A percentile compares a stretch with the other conserved stretches of the same genome.
Conservation (phyloP, 2,888 invertebrate species). For the Mythimna vitellina region DNA sequence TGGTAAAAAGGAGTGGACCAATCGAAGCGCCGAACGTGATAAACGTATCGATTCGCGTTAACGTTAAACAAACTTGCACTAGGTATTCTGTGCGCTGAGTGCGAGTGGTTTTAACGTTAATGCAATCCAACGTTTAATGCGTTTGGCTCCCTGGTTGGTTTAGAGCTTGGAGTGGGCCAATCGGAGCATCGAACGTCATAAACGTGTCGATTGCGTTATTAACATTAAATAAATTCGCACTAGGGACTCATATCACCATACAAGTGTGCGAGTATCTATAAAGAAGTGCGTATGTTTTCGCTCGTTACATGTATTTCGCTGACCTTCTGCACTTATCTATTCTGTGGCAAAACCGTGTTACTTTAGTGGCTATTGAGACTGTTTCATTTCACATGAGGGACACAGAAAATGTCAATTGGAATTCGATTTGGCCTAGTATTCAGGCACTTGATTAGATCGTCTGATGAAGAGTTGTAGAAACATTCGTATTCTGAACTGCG, state of each 20-base stretch:
- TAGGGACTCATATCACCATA: not conserved
- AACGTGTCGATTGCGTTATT: no score
- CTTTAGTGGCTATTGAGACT: slow-evolving; percentile 22
- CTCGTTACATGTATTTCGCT: not conserved
- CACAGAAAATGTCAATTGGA: slow-evolving; percentile 51
- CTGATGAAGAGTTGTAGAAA: slow-evolving; percentile 26
- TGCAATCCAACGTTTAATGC: no score
- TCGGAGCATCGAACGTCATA: no score
- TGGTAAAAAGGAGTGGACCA: no score
- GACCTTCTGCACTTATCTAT: not conserved
- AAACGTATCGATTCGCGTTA: no score
- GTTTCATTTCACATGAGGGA: slow-evolving; percentile 30
- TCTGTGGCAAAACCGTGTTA: slow-evolving; percentile 13
- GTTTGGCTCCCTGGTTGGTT: no score
- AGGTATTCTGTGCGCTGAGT: no score
- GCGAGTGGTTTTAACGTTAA: no score
- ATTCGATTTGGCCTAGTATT: slow-evolving; percentile 43
- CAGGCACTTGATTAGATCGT: slow-evolving; percentile 35
- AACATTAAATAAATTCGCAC: no score
- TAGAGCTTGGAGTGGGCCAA: no score
- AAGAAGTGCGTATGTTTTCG: not conserved
- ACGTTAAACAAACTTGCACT: no score
- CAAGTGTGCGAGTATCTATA: not conserved
- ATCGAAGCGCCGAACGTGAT: no score
- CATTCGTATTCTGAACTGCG: slow-evolving; percentile 21